These are phyloP conservation scores for Vidua macroura DNA, from an alignment of 2,113 vertebrate genomes.

Conservation along the genomic window DNA sequence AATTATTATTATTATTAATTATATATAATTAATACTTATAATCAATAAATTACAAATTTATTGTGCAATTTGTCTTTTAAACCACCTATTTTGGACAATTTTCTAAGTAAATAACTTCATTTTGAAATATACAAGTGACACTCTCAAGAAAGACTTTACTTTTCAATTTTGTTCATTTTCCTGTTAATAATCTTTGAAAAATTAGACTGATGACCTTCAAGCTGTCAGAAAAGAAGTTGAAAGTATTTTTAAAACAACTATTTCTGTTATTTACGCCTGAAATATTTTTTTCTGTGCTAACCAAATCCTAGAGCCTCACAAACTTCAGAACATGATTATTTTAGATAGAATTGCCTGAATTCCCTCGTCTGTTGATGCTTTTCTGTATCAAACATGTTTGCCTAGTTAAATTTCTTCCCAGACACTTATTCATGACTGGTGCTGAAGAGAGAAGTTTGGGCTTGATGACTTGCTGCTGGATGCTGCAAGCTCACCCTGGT, in stretches of 20 bases:
- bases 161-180: neutral
- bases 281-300: neutral
- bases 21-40: neutral
- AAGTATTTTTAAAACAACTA: neutral
- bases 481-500: neutral
- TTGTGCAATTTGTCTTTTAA: neutral
- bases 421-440: neutral
- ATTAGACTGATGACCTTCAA: neutral
- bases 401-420: neutral
- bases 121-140: neutral
- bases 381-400: neutral
- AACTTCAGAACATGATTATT: neutral
- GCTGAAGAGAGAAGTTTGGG: neutral
- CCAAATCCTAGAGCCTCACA: neutral
- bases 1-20: neutral
- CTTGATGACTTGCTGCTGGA: neutral
- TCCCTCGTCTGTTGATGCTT: neutral
- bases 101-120: neutral
- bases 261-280: neutral
- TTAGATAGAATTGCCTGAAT: neutral
- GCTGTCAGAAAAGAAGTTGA: neutral
- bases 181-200: neutral
- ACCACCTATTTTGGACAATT: fast-evolving
- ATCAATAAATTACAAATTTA: neutral
- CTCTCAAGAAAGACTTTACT: neutral